phyloP scores from a whole-genome alignment of 2,888 invertebrate genomes.

The Calliopum simillimum region DNA sequence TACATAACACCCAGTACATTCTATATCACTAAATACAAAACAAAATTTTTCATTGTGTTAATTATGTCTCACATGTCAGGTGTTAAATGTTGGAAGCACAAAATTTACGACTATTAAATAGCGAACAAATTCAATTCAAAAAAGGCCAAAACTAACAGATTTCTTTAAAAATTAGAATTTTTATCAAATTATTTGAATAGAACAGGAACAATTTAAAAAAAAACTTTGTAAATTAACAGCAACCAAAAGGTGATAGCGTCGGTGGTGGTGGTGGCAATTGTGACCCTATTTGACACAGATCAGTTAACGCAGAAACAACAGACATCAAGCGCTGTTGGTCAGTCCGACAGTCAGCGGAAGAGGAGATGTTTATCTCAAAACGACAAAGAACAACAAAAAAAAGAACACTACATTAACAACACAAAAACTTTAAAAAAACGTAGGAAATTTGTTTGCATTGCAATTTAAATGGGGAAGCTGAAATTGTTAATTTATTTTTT shows the following conservation, averaged over 20 bases:
- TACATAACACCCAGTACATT: neutral
- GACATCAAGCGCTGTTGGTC: neutral
- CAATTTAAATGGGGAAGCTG: too few species aligned
- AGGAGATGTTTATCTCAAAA: conserved; percentile 25
- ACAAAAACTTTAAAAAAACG: conserved; percentile 4
- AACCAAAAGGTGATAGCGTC: conserved; percentile 14
- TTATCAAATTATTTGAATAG: neutral
- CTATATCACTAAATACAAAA: neutral
- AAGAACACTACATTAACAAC: neutral
- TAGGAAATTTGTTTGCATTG: neutral
- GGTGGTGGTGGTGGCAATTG: too few species aligned
- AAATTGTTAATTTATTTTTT: neutral
- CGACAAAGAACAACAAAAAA: neutral
- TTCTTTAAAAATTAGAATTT: conserved; percentile 21
- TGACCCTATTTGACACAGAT: conserved; percentile 28
- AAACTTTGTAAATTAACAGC: conserved; percentile 16
- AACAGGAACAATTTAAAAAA: neutral
- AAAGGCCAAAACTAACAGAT: conserved; percentile 10
- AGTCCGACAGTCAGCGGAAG: conserved; percentile 27
- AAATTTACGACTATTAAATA: conserved; percentile 25
- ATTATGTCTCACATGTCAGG: conserved; percentile 26
- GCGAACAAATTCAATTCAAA: neutral
- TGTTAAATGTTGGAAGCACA: conserved; percentile 21
- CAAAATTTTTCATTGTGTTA: neutral
- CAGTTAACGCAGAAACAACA: conserved; percentile 6